Base-by-base conservation (phyloP, 2,113 vertebrate species). In the Calypte anna region DNA sequence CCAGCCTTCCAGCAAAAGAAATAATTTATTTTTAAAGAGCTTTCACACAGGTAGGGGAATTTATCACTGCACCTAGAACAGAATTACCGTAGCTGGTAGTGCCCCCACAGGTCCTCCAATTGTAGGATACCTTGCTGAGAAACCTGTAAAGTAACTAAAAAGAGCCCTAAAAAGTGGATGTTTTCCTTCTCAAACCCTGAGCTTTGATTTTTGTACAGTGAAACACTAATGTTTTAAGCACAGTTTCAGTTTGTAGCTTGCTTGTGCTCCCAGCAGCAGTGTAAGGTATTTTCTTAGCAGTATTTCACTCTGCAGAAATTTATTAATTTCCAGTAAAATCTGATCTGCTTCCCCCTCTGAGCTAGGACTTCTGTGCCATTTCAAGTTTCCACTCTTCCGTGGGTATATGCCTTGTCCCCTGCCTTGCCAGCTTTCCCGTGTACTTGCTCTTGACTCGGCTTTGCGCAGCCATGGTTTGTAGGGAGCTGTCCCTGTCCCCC, bases 21-120 rank as follows among this genome's bases (percentile, higher is more conserved):
- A 68, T 79, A 8, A 38, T 7, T 84, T 28, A 2, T 63, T 66
- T 61, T 40, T 33, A 46, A 92, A 72, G 23, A 61, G 31, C 22
- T 87, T 80, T 93, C 22, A 3, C 7, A 36, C 1, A 2, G 30
- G 24, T 12, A 24, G 84, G 36, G 76, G 18, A 76, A 31, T 61
- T 55, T 30, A 33, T 9, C 0, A 0, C 50, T 75, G n/a, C 4
- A 1, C 43, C 43, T 51, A 36, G 55, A 50, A 12, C 31, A 28
- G 54, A 40, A 31, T 62, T 31, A 6, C 31, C 48, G 75, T 23
- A 67, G 44, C 57, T 78, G 83, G 2, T 50, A 5, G 46, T 59
- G 64, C 28, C 63, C 20, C 50, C 12, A 3, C 7, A 28, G 31
- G 28, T 31, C 40, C 43, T 67, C 7, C 86, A 28, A 9, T 22